Base-by-base conservation (phyloP, 2,797 vertebrate species). In the Betta splendens region DNA sequence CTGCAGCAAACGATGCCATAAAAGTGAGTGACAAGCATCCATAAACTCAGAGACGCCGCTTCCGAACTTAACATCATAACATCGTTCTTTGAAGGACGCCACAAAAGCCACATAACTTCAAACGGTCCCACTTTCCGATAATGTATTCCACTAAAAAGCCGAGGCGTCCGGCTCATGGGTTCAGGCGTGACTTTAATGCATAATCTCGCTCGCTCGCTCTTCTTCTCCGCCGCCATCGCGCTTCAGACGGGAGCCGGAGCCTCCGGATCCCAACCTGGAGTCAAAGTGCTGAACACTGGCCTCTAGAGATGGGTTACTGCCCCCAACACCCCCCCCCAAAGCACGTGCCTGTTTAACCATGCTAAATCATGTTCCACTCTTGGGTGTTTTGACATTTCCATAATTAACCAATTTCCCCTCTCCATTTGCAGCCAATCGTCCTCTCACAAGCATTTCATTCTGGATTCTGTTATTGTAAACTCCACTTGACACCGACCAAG, bases 321-420 rank as follows among this genome's bases (percentile, higher is more conserved):
- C 83, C 74, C 77, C 70, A 65, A 38, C 73, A 65, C 75, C 60
- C 22, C 21, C 73, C 62, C 20, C 22, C 17, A n/a, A n/a, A 9
- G 61, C 65, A 16, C 15, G 9, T 54, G 73, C 64, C 66, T 13
- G 52, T 80, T 81, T 79, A 82, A 77, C 78, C 73, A 22, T 26
- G 55, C 63, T 64, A 66, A 79, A 61, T 76, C 79, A 69, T 44
- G 56, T 63, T 77, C 12, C 48, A 75, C 83, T 83, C 78, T 54
- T 48, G 81, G 75, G 69, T 54, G 69, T 76, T 83, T 67, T 47
- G 69, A 83, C 59, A 70, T 73, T 57, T 64, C 39, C 10, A 66
- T 85, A 85, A 88, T 87, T 84, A 85, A 75, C 69, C 72, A 57
- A 68, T 78, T 57, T 69, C 69, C 74, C 56, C 46, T 54, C 54